phyloP scores from a whole-genome alignment of 1,140 invertebrate species.

The Coptotermes formosanus region DNA sequence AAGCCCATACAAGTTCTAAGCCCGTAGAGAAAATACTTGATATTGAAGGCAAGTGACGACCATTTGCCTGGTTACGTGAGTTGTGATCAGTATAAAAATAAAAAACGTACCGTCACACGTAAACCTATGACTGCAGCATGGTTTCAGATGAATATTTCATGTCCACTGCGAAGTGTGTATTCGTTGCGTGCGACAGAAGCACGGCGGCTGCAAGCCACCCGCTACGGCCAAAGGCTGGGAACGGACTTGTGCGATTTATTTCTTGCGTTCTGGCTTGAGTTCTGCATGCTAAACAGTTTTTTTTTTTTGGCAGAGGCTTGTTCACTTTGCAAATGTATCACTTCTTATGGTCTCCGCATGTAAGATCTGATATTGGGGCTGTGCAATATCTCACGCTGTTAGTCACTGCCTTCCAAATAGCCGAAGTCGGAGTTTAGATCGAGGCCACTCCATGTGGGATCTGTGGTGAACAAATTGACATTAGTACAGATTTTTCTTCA shows the following conservation, averaged over 20 bases:
- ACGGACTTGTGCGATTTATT: neutral
- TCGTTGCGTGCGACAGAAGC: neutral
- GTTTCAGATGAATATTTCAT: neutral
- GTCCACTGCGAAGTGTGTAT: neutral
- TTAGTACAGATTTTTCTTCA: too few species aligned
- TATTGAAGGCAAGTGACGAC: neutral
- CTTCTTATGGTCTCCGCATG: neutral
- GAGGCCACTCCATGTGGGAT: too few species aligned
- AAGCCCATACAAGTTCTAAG: too few species aligned
- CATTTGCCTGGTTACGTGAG: neutral
- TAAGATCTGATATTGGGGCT: too few species aligned
- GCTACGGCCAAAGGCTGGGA: too few species aligned
- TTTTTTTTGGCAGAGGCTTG: neutral
- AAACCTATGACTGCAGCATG: neutral
- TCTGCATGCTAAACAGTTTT: neutral
- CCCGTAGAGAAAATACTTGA: too few species aligned
- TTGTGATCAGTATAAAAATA: neutral
- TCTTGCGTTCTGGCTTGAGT: neutral
- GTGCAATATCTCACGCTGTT: too few species aligned
- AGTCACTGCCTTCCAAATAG: too few species aligned
- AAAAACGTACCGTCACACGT: neutral
- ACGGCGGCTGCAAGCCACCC: neutral
- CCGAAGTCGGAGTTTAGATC: too few species aligned
- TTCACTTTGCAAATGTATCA: too few species aligned
- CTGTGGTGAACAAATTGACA: too few species aligned